Conservation (phyloP, 1,140 invertebrate species). For the Caerostris darwini region DNA sequence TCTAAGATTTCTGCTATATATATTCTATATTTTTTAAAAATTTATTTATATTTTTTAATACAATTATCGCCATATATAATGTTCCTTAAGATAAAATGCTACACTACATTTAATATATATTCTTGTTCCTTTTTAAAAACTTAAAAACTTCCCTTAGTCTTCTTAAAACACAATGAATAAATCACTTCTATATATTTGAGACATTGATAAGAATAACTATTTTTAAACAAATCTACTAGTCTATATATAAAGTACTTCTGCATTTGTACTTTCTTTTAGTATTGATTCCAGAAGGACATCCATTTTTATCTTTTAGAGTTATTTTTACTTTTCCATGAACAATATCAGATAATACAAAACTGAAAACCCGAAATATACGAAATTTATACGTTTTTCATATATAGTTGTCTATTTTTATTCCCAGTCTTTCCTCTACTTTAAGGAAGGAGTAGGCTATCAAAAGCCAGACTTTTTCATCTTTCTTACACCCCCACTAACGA, state of each 20-base stretch:
- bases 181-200: too few species aligned
- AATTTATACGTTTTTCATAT: slow-evolving; percentile 9
- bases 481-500: background rate
- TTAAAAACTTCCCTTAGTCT: too few species aligned
- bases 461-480: slow-evolving; percentile 49
- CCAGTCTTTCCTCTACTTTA: background rate
- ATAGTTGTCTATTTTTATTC: background rate
- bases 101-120: too few species aligned
- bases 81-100: too few species aligned
- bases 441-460: slow-evolving; percentile 21
- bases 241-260: background rate
- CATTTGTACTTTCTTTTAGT: background rate
- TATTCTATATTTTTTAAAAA: too few species aligned
- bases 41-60: too few species aligned
- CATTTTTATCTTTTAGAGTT: background rate
- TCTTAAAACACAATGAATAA: too few species aligned
- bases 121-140: too few species aligned
- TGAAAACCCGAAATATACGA: slow-evolving; percentile 2
- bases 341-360: background rate
- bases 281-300: background rate
- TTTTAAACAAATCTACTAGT: too few species aligned
- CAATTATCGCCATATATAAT: too few species aligned
- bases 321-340: background rate
- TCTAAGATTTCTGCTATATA: too few species aligned
- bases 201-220: too few species aligned